phyloP scores from a whole-genome alignment of 2,888 invertebrate species.

The Ormyrus pomaceus region DNA sequence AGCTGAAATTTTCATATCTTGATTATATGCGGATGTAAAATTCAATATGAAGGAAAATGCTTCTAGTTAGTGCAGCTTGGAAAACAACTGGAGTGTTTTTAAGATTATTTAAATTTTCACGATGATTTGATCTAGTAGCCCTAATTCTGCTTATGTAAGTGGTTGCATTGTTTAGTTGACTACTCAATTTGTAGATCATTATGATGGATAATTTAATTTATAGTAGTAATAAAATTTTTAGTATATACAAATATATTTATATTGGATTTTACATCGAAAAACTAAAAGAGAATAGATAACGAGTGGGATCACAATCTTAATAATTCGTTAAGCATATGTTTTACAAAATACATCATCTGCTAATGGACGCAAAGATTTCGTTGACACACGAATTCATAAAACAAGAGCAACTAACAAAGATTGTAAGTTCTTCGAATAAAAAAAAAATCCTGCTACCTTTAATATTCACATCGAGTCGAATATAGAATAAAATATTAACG shows the following conservation, averaged over 20 bases:
- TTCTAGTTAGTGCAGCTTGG: neutral
- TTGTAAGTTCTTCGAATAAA: slow-evolving; percentile 2
- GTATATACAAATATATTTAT: slow-evolving; percentile 26
- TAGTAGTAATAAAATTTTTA: neutral
- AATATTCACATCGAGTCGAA: neutral
- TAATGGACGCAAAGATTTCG: slow-evolving; percentile 9
- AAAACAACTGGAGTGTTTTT: too few species aligned
- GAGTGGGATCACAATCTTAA: slow-evolving; percentile 18
- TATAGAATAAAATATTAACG: neutral
- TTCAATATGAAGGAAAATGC: slow-evolving; percentile 31
- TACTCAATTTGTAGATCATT: too few species aligned
- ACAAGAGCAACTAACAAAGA: neutral
- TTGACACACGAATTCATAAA: slow-evolving; percentile 3
- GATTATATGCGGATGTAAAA: slow-evolving; percentile 29
- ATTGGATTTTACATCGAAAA: slow-evolving; percentile 25
- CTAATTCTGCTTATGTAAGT: too few species aligned
- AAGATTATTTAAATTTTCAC: too few species aligned
- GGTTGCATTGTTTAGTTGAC: too few species aligned
- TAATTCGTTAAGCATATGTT: slow-evolving; percentile 11
- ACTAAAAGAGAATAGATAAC: slow-evolving; percentile 8
- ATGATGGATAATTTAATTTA: too few species aligned
- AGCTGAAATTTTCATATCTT: neutral
- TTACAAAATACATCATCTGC: slow-evolving; percentile 22
- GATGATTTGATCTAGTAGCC: too few species aligned
- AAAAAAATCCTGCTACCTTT: neutral